A percentile compares a stretch with the other conserved stretches of the same genome.
These are phyloP conservation scores for Tethya wilhelma DNA, from an alignment of 37 sponge, comb jelly and placozoan species.

Conservation along the genomic window DNA sequence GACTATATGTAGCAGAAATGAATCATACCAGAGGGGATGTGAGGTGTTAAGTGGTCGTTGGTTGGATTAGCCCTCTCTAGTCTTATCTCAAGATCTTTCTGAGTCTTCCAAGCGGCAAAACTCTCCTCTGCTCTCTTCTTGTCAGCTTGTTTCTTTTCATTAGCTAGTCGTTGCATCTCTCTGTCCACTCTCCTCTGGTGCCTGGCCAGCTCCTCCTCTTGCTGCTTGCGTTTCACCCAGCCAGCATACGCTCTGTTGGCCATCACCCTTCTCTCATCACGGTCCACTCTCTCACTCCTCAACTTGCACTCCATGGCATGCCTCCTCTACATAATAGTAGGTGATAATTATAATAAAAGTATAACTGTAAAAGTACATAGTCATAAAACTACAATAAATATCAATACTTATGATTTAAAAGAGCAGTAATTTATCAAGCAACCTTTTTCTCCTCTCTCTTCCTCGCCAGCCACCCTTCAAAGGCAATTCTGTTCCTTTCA, in stretches of 20 bases:
- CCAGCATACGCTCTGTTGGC: slow-evolving; percentile 8
- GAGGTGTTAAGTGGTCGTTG: no score
- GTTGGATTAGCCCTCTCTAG: neutral
- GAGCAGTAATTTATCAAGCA: neutral
- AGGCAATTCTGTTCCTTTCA: slow-evolving; percentile 52
- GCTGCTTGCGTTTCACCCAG: slow-evolving; percentile 28
- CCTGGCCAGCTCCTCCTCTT: slow-evolving; percentile 26
- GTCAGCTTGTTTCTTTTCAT: neutral
- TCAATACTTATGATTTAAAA: neutral
- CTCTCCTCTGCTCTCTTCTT: slow-evolving; percentile 33
- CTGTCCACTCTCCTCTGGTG: slow-evolving; percentile 19
- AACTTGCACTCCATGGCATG: no score
- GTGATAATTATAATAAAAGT: no score
- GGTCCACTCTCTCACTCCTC: neutral
- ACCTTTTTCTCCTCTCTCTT: slow-evolving; percentile 69
- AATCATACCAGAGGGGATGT: no score
- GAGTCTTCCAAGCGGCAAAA: slow-evolving; percentile 52
- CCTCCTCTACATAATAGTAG: no score
- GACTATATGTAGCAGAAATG: no score
- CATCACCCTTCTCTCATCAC: neutral
- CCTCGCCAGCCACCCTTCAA: slow-evolving; percentile 68
- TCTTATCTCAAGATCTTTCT: slow-evolving; percentile 48
- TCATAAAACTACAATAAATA: neutral
- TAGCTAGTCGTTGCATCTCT: slow-evolving; percentile 9
- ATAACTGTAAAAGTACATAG: no score